Percentiles rank a stretch among this genome's conserved stretches.
Conservation (phyloP, 2,888 invertebrate genomes). For the Dryomyza anilis region DNA sequence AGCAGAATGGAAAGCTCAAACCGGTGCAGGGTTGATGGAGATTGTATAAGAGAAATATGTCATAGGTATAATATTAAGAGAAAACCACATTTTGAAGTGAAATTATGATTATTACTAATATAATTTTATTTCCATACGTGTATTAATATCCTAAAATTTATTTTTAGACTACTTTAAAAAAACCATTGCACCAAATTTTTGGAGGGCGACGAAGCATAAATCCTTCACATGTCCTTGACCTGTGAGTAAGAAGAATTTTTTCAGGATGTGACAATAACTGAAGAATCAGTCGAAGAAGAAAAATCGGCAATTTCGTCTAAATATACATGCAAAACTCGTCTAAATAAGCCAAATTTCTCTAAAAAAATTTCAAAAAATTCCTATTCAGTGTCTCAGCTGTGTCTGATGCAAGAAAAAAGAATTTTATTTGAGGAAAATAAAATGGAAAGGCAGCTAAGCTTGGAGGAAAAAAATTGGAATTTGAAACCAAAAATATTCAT, state of each 20-base stretch:
- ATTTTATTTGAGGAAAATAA: not conserved
- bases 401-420: not conserved
- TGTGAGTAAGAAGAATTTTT: not conserved
- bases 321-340: not conserved
- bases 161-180: not conserved
- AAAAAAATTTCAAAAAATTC: not conserved
- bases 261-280: too few species aligned
- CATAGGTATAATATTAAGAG: not conserved
- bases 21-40: not conserved
- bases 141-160: not conserved
- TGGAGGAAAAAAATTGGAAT: not conserved
- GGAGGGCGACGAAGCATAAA: not conserved
- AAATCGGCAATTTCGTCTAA: not conserved
- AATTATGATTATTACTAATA: not conserved
- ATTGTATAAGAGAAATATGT: not conserved
- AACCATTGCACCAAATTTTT: not conserved
- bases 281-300: not conserved
- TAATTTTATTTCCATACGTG: not conserved
- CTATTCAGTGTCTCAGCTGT: not conserved
- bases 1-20: not conserved
- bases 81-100: not conserved
- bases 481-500: not conserved
- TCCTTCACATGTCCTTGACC: not conserved
- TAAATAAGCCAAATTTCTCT: not conserved
- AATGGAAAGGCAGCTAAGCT: not conserved